Evolutionary conservation across 2,113 vertebrate species (phyloP).

Genomic region (Gobiocypris rarus): DNA sequence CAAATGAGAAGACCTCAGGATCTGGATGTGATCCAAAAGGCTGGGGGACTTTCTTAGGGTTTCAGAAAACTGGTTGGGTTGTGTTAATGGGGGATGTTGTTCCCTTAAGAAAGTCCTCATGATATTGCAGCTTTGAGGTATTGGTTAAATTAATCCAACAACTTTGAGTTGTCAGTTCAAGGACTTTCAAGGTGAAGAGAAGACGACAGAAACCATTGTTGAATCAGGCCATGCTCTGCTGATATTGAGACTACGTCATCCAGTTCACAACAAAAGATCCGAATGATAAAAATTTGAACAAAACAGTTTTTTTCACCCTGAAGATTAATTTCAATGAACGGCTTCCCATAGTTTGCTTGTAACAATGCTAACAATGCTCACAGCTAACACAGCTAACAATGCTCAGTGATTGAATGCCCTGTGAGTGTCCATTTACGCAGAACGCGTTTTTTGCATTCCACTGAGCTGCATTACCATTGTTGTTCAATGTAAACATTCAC

Average conservation of each 20-base stretch:
- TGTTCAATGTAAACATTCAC: too few species aligned
- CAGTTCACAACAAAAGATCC: background rate
- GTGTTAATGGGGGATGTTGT: conserved; percentile 59
- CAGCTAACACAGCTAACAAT: background rate
- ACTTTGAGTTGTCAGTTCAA: background rate
- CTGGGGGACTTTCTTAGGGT: conserved; percentile 52
- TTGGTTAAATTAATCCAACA: conserved; percentile 30
- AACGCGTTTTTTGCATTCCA: too few species aligned
- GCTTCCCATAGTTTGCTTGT: too few species aligned
- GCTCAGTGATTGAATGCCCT: background rate
- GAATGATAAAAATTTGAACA: background rate
- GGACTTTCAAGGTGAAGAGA: conserved; percentile 46
- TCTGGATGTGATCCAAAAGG: conserved; percentile 65
- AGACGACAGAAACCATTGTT: conserved; percentile 71
- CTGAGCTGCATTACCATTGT: too few species aligned
- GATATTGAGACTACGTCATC: conserved; percentile 53
- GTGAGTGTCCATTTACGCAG: background rate
- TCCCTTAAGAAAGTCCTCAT: background rate
- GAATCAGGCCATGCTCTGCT: conserved; percentile 54
- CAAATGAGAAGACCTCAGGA: conserved; percentile 58
- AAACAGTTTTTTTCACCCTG: too few species aligned
- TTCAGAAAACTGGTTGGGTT: conserved; percentile 57
- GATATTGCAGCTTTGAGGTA: conserved; percentile 58
- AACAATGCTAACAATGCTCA: background rate
- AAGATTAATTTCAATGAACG: too few species aligned